Evolutionary conservation across 1,140 invertebrate genomes (phyloP).

Genomic region (Battus philenor): DNA sequence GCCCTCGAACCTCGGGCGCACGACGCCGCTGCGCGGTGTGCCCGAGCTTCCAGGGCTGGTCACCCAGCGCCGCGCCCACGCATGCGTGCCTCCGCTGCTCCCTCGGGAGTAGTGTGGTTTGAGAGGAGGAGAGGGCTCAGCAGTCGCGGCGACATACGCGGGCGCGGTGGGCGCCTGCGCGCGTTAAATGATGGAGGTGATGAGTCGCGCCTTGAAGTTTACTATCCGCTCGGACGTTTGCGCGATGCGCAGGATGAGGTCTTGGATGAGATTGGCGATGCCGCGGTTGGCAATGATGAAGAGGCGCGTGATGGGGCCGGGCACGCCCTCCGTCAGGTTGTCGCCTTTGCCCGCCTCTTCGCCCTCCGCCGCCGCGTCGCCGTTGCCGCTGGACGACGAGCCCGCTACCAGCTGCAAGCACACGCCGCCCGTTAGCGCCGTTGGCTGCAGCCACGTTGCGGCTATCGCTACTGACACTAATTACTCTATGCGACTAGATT

Average conservation of each 20-base stretch:
- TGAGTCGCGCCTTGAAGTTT: conserved; percentile 92
- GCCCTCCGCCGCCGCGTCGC: conserved; percentile 75
- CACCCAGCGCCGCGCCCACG: too few species aligned
- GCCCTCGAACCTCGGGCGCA: too few species aligned
- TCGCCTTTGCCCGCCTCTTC: conserved; percentile 77
- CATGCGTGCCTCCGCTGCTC: too few species aligned
- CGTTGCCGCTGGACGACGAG: conserved; percentile 79
- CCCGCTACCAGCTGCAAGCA: conserved; percentile 85
- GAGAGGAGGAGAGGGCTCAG: too few species aligned
- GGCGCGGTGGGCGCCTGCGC: conserved; percentile 37
- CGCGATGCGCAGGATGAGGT: conserved; percentile 89
- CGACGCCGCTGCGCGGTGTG: too few species aligned
- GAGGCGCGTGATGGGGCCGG: conserved; percentile 88
- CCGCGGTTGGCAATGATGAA: conserved; percentile 90
- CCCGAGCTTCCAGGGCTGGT: too few species aligned
- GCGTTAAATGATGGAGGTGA: conserved; percentile 89
- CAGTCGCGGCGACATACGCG: too few species aligned
- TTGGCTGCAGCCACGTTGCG: too few species aligned
- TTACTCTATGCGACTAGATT: too few species aligned
- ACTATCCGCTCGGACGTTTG: conserved; percentile 92
- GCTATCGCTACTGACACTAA: too few species aligned
- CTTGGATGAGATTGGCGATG: conserved; percentile 88
- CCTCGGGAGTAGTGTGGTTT: too few species aligned
- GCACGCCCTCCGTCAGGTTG: conserved; percentile 84
- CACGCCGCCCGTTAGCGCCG: too few species aligned